Evolutionary conservation across 2,888 invertebrate species (phyloP), one percentile per base, ranked within the genome.

Genomic region (Chymomyza caudatula): DNA sequence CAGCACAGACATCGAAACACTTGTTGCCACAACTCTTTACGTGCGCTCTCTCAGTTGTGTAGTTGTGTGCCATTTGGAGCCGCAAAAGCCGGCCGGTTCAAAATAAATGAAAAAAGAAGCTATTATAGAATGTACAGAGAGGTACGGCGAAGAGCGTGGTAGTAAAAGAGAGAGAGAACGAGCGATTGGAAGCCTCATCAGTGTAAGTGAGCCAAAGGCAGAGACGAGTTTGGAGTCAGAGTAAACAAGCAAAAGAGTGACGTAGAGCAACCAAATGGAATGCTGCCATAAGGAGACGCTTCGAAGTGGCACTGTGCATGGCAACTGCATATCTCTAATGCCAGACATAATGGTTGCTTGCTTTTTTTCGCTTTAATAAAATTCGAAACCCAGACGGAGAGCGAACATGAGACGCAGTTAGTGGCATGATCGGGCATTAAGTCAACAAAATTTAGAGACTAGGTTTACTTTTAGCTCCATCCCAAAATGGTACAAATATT

Each of bases 51-150:
- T 47, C 47, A 17, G 8, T 6, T n/a, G 47, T 17, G 65, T 73
- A 54, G 60, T 59, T 66, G 58, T 55, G 44, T 56, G 63, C 63
- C 73, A 73, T 73, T 42, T 49, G 37, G 17, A 55, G 59, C 52
- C 51, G 49, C 51, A 47, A 49, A 86, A 22, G 80, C 80, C 86
- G 80, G 80, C 80, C 86, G 86, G 85, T 71, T 66, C 4, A 71
- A 71, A 65, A 64, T 60, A 54, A 81, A 67, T 67, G 66, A 43
- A 67, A 65, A 70, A 66, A 49, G 58, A 64, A 49, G 56, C 62
- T 73, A 71, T 67, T 66, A 71, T 54, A 42, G 51, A 69, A 37
- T 23, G 44, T 1, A 71, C 65, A 72, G 71, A 68, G 47, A 51
- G 49, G 77, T 19, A 54, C 23, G 23, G 1, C 2, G 23, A 29